Conservation (phyloP, 2,113 vertebrate species). For the Amblyornis subalaris region DNA sequence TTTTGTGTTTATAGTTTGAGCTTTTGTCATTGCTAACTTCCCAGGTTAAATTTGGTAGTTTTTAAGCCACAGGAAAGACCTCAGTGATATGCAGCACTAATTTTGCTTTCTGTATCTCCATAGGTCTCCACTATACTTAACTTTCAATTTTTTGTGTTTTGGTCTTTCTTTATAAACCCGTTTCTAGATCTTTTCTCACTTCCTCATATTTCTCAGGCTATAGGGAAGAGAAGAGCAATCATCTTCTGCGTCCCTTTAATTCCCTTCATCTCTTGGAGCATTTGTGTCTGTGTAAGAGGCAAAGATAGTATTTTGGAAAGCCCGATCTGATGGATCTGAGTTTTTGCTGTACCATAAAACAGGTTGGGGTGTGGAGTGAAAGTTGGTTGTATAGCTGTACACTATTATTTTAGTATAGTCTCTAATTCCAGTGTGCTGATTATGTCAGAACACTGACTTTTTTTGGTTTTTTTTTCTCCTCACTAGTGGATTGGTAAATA, state of each 20-base stretch:
- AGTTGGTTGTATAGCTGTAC: not conserved
- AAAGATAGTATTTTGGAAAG: not conserved
- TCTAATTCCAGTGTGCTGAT: not conserved
- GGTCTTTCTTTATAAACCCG: not conserved
- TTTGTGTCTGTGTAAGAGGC: not conserved
- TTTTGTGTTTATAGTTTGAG: not conserved
- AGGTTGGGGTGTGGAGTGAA: not conserved
- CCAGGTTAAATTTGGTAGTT: not conserved
- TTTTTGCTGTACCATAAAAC: not conserved
- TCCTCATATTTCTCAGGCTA: not conserved
- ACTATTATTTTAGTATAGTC: not conserved
- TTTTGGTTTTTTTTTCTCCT: fast-evolving
- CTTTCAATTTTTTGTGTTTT: not conserved
- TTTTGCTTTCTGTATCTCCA: not conserved
- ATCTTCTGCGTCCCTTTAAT: not conserved
- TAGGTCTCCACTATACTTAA: not conserved
- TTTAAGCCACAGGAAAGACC: not conserved
- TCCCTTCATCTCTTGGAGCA: not conserved
- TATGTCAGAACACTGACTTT: not conserved
- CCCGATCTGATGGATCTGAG: not conserved
- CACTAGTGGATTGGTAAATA: not conserved
- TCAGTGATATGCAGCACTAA: not conserved
- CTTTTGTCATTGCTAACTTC: not conserved
- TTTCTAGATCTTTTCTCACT: not conserved
- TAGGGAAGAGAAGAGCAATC: not conserved